Evolutionary conservation across 2,113 vertebrate species (phyloP).

Genomic region (Nothobranchius furzeri): DNA sequence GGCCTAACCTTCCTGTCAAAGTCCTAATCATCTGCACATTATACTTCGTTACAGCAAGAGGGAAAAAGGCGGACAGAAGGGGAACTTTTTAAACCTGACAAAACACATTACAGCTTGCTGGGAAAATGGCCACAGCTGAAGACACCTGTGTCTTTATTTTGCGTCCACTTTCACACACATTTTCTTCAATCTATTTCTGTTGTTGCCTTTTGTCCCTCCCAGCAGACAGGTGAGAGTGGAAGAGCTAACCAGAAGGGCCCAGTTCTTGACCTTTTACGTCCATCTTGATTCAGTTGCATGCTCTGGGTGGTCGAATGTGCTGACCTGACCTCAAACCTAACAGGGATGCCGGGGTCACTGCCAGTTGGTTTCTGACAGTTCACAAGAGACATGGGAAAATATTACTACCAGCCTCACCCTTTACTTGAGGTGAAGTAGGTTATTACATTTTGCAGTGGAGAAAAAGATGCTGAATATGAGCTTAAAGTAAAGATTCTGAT

Average conservation of each 20-base stretch:
- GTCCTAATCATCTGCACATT: slow-evolving; percentile 70
- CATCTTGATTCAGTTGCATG: slow-evolving; percentile 59
- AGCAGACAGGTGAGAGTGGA: slow-evolving; percentile 65
- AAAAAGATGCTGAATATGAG: neutral
- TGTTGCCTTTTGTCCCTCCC: slow-evolving; percentile 18
- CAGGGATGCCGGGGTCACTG: slow-evolving; percentile 46
- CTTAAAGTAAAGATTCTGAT: neutral
- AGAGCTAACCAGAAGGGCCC: slow-evolving; percentile 4
- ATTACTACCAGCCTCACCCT: neutral
- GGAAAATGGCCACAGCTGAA: neutral
- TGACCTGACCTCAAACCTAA: slow-evolving; percentile 57
- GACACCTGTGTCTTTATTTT: slow-evolving; percentile 34
- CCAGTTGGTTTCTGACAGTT: slow-evolving; percentile 57
- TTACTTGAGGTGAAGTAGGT: neutral
- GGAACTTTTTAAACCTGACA: neutral
- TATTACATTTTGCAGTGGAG: neutral
- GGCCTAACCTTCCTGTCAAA: slow-evolving; percentile 59
- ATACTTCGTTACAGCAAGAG: slow-evolving; percentile 55
- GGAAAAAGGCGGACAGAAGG: slow-evolving; percentile 11
- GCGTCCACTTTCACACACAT: slow-evolving; percentile 47
- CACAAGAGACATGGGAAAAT: slow-evolving; percentile 37
- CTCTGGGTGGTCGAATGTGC: slow-evolving; percentile 42
- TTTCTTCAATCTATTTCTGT: slow-evolving; percentile 34
- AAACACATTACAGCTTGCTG: neutral
- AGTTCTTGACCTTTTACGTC: slow-evolving; percentile 52